Base-by-base conservation (phyloP, 2,797 vertebrate species). In the Chrosomus eos region DNA sequence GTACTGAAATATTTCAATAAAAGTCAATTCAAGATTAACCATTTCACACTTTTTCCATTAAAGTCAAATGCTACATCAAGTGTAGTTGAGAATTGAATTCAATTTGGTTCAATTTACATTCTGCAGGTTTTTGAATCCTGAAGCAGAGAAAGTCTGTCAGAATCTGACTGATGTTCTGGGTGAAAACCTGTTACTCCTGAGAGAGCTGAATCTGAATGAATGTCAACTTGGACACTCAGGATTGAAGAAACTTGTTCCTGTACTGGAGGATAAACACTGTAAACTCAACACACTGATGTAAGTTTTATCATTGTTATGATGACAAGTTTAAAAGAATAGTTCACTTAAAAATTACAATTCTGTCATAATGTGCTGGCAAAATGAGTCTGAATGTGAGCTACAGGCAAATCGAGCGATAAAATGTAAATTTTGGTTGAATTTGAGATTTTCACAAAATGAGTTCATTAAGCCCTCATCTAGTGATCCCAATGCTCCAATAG, bases 191-290 rank as follows among this genome's bases (percentile, higher is more conserved):
- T 67, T 67, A 67, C 64, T 67, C 18, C 1, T 36, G 8, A 67
- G 31, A 36, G 8, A 67, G 18, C 64, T 67, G 18, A 21, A 67
- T 11, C 31, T 67, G 31, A 67, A 1, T 21, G 0, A 36, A 67
- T 36, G 31, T 21, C 0, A 36, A 10, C 31, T 21, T 0, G 31
- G 1, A 36, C 0, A 36, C 31, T 67, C 8, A 0, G 31, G 64
- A 67, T 67, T 67, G 31, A 67, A 36, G 64, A 36, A 36, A 36
- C 31, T 67, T 36, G 18, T 19, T 67, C 31, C 18, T 36, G 31
- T 67, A 21, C 8, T 67, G 8, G 0, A 36, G 2, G 64, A 67
- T 67, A 67, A 67, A 67, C 64, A 67, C 64, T 64, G 60, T 64
- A 64, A 64, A 64, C 26, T 64, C 14, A 64, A 18, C 26, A 31